Evolutionary conservation across 1,140 invertebrate genomes (phyloP), one percentile per base, ranked within the genome.

Genomic region (Coptotermes formosanus): DNA sequence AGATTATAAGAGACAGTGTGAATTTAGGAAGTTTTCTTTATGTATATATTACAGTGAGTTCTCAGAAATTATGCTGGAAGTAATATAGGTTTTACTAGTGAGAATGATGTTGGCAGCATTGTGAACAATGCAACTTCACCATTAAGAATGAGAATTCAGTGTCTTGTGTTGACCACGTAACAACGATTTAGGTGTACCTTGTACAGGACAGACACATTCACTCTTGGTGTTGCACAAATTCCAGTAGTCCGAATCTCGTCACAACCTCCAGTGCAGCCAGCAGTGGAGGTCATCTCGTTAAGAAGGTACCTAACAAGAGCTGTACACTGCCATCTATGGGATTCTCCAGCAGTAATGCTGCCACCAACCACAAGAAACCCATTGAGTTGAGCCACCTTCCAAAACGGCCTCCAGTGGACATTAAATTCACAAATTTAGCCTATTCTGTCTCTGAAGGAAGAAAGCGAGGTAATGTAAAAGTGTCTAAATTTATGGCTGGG

Each of bases 361-460:
- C 81, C 82, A 64, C 55, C 38, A 86, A 84, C 32, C 82, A 75
- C 21, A 86, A 84, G 81, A 83, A 82, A 25, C 86, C 86, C 48
- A 86, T 84, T 30, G 86, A 83, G 48, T 52, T 86, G 23, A 91
- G 88, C 38, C 90, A 91, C 87, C 90, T 93, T 48, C 91, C 91
- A 45, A 90, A 91, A 83, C 89, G 92, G 85, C 91, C 90, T 55
- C 90, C 92, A 23, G 92, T 93, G 30, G 90, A 93, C 88, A 93
- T 93, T 82, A 90, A 92, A 87, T 93, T 93, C 88, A 89, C 87
- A 14, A 91, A 93, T 86, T 87, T 93, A 8, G 89, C 90, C 11
- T 93, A 93, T 88, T 90, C 90, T 52, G 92, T 93, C 2, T 90
- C 91, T 32, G 91, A 92, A 88, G 92, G 91, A 43, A 84, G 89